phyloP scores from a whole-genome alignment of 1,140 invertebrate species.

The Habropoda laboriosa region DNA sequence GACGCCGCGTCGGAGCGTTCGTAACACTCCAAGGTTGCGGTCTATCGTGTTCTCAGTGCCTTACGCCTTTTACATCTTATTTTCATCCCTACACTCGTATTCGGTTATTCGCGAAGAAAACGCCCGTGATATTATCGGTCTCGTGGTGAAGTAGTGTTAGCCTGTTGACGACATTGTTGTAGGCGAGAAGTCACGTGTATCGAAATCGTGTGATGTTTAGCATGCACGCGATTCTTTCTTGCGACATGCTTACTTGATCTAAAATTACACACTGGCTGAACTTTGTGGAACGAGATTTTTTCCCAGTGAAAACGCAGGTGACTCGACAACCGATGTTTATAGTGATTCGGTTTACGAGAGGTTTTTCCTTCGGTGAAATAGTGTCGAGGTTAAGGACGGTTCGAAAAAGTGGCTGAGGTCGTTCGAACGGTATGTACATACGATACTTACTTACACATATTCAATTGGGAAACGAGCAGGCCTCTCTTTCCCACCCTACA shows the following conservation, averaged over 20 bases:
- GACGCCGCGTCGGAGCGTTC: slow-evolving; percentile 29
- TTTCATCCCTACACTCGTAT: too few species aligned
- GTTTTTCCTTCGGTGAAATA: slow-evolving; percentile 20
- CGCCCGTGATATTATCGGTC: too few species aligned
- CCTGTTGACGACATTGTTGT: slow-evolving; percentile 19
- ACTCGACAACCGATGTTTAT: slow-evolving; percentile 7
- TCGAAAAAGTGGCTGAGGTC: slow-evolving; percentile 32
- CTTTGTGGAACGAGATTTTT: neutral
- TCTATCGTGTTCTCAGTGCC: neutral
- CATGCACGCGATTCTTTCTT: neutral
- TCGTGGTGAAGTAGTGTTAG: slow-evolving; percentile 16
- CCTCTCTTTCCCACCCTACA: neutral
- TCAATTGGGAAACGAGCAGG: neutral
- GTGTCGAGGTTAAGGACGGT: slow-evolving; percentile 56
- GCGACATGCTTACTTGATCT: neutral
- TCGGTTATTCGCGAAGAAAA: too few species aligned
- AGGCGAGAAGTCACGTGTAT: slow-evolving; percentile 2
- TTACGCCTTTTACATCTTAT: neutral
- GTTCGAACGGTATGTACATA: slow-evolving; percentile 47
- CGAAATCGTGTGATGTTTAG: neutral
- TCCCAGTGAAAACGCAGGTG: neutral
- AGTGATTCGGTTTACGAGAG: neutral
- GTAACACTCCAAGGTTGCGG: neutral
- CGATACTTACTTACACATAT: slow-evolving; percentile 11
- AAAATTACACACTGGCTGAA: neutral